A percentile compares a stretch with the other conserved stretches of the same genome.
phyloP scores from a whole-genome alignment of 2,888 invertebrate genomes.

The Hedya salicella region DNA sequence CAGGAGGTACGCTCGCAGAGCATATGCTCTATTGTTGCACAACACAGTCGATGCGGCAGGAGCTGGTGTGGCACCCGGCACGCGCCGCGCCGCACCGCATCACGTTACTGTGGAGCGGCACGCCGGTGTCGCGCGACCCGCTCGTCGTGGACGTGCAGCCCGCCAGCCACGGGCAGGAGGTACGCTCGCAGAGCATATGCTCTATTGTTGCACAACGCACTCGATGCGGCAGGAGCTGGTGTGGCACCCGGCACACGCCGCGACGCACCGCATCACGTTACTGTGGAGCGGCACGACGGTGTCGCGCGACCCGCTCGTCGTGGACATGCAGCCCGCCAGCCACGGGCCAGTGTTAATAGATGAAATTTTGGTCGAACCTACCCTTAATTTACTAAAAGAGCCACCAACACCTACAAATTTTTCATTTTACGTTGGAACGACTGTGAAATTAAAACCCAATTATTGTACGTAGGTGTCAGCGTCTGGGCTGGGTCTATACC shows the following conservation, averaged over 20 bases:
- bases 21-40: too few relatives aligned
- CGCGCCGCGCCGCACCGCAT: conserved; percentile 95
- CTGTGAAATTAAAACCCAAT: background rate
- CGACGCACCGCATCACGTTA: conserved; percentile 94
- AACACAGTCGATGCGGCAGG: too few relatives aligned
- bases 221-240: conserved; percentile 92
- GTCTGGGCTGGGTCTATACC: conserved; percentile 93
- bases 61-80: conserved; percentile 94
- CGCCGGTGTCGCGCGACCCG: conserved; percentile 86
- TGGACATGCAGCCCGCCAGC: conserved; percentile 86
- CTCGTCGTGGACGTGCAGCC: conserved; percentile 85
- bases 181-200: conserved; percentile 84
- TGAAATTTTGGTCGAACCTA: too few relatives aligned
- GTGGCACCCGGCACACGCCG: conserved; percentile 94
- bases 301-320: conserved; percentile 80
- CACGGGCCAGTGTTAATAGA: too few relatives aligned
- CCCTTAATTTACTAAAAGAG: too few relatives aligned
- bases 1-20: conserved; percentile 88
- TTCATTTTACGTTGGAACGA: too few relatives aligned
- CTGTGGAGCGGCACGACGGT: conserved; percentile 94
- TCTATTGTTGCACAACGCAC: too few relatives aligned
- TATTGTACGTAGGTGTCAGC: conserved; percentile 84
- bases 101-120: conserved; percentile 93
- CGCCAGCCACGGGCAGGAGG: conserved; percentile 89
- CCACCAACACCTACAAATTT: too few relatives aligned